Base-by-base conservation (phyloP, 2,113 vertebrate genomes). In the Chionomys nivalis region DNA sequence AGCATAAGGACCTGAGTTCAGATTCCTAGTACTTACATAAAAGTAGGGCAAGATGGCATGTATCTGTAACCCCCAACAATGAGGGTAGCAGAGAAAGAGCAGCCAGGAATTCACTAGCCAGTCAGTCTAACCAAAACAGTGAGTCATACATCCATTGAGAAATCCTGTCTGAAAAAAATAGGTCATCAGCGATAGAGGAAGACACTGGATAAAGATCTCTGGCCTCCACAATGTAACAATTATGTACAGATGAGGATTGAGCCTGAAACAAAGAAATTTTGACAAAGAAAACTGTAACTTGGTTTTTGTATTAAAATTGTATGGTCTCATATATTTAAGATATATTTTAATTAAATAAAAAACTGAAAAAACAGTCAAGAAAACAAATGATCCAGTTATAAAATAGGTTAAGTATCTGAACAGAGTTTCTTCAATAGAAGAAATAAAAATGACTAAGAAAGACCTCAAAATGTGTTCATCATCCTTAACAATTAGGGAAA, bases 301-400 rank as follows among this genome's bases (percentile, higher is more conserved):
- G 92, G 23, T 61, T 81, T 89, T 52, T 95, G 28, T 92, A 42
- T 94, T 90, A 82, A 97, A 31, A 36, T 90, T 24, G 44, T 77
- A 9, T 93, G 61, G 63, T 52, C 19, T 52, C 28, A 28, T 28
- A 24, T 44, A 47, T 82, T 91, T 3, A 82, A 88, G 89, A 83
- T 61, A 68, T 26, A 88, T 44, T 75, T 42, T 42, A 75, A 75
- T 75, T 42, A 75, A 75, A 75, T 12, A 75, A 39, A 73, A 39
- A 73, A 75, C 39, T 75, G 39, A 73, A 75, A 75, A 42, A 75
- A 8, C 13, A 12, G 21, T 42, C 72, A 75, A 75, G 72, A 75
- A 75, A 75, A 75, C 36, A 42, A 75, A 75, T 75, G 72, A 42
- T 10, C 19, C 72, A 42, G 33, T 73, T 39, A 73, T 73, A 73